These are phyloP conservation scores for Xylophagus ater DNA, from an alignment of 2,888 invertebrate species.

Conservation along the genomic window DNA sequence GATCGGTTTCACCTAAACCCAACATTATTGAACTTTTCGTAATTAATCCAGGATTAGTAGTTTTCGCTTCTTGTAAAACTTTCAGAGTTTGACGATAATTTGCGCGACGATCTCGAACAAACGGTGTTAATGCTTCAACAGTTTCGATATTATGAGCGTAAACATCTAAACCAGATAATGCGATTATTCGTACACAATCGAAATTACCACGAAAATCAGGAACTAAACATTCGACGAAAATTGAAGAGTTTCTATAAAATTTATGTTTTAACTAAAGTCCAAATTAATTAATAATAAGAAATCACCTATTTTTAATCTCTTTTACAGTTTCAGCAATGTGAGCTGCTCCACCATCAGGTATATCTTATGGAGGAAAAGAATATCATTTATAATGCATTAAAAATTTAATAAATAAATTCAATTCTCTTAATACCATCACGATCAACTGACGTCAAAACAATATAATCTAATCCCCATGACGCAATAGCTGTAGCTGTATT, in stretches of 20 bases:
- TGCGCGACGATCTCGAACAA: conserved; percentile 88
- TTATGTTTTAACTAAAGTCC: too few relatives aligned
- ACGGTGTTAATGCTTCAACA: conserved; percentile 79
- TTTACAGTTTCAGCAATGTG: conserved; percentile 89
- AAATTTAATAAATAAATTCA: conserved; percentile 2
- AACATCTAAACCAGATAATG: conserved; percentile 79
- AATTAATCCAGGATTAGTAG: conserved; percentile 64
- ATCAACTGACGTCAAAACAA: conserved; percentile 96
- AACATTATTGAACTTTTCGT: conserved; percentile 99
- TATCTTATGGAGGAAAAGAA: conserved; percentile 51
- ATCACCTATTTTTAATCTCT: conserved; percentile 68
- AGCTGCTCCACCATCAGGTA: conserved; percentile 84
- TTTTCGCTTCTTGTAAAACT: conserved; percentile 73
- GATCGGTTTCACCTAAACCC: conserved; percentile 84
- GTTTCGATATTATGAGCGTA: conserved; percentile 99
- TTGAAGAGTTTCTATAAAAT: conserved; percentile 60
- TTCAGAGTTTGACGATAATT: conserved; percentile 80
- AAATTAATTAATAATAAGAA: too few relatives aligned
- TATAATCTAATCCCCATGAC: conserved; percentile 93
- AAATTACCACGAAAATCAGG: conserved; percentile 89
- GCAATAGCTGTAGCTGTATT: conserved; percentile 89
- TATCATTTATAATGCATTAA: neutral
- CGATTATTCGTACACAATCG: conserved; percentile 61
- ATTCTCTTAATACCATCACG: conserved; percentile 83
- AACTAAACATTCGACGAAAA: conserved; percentile 91